Evolutionary conservation across 2,888 invertebrate species (phyloP).

Genomic region (Acheta domesticus): DNA sequence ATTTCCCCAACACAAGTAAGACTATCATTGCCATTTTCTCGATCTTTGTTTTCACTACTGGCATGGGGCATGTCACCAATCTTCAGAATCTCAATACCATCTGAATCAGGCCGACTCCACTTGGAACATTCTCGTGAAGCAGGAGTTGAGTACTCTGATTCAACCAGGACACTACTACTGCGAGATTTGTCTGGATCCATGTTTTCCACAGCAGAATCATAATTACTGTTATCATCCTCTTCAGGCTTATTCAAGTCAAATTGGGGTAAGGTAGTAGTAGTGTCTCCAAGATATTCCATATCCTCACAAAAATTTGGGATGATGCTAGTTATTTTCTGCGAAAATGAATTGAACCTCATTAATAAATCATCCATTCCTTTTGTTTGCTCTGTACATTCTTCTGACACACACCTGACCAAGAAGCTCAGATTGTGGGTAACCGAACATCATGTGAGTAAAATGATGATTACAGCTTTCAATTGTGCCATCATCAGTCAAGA

Average conservation of each 20-base stretch:
- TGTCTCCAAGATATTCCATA: constrained; percentile 31
- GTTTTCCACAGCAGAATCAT: constrained; percentile 31
- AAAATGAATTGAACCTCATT: constrained; percentile 18
- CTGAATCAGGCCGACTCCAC: not conserved
- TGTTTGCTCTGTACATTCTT: not conserved
- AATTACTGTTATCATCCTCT: constrained; percentile 32
- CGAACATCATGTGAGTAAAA: constrained; percentile 63
- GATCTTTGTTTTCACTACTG: constrained; percentile 20
- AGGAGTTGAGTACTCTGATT: constrained; percentile 19
- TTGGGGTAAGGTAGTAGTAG: constrained; percentile 19
- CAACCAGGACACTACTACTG: constrained; percentile 21
- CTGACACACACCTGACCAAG: constrained; percentile 49
- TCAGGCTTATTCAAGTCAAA: constrained; percentile 28
- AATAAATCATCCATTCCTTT: not conserved
- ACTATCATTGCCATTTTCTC: constrained; percentile 30
- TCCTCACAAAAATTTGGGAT: constrained; percentile 63
- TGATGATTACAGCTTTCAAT: constrained; percentile 65
- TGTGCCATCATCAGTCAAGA: constrained; percentile 59
- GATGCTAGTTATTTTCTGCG: constrained; percentile 53
- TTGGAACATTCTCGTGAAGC: not conserved
- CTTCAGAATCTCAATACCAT: not conserved
- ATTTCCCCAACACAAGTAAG: constrained; percentile 29
- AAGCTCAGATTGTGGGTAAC: constrained; percentile 58
- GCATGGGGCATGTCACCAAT: not conserved
- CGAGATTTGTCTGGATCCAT: constrained; percentile 29